Evolutionary conservation across 2,888 invertebrate genomes (phyloP), one percentile per base, ranked within the genome.

Genomic region (Euspilapteryx auroguttella): DNA sequence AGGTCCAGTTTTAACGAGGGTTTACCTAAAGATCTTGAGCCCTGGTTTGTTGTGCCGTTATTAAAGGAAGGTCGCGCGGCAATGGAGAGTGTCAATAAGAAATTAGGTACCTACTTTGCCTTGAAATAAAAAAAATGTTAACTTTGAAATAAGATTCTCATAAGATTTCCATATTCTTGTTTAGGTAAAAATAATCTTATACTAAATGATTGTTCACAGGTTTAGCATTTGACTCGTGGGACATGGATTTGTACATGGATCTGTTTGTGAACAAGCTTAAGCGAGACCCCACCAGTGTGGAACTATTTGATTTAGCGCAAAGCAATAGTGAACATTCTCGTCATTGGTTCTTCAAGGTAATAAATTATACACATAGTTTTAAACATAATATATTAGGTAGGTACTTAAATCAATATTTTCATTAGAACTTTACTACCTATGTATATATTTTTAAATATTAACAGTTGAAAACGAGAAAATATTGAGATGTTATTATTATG

Each of bases 261-360:
- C 64, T 97, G 32, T 97, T 97, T 66, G 79, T 81, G 34, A 81
- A 88, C 35, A 84, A 88, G 40, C 62, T 95, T 12, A 86, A 88
- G 44, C 79, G 96, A 30, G 92, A 98, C 68, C 98, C 98, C 12
- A 97, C 97, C 0, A 95, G 92, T 51, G 96, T 98, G 1, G 98
- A 99, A 57, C 86, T 96, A 45, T 97, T 98, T 69, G 98, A 98
- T 75, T 81, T 98, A 41, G 98, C 98, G 3, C 98, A 99, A 63
- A 94, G 94, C 15, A 97, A 97, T 57, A 95, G 96, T 59, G 98
- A 99, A 57, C 98, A 99, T 62, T 95, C 95, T 34, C 81, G 98
- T 4, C 98, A 99, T 78, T 98, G 98, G 98, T 98, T 98, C 73
- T 98, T 98, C 65, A 92, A 92, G 69, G 77, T 77, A 55, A 42